These are phyloP conservation scores for Battus philenor DNA, from an alignment of 1,140 invertebrate genomes.

Conservation along the genomic window DNA sequence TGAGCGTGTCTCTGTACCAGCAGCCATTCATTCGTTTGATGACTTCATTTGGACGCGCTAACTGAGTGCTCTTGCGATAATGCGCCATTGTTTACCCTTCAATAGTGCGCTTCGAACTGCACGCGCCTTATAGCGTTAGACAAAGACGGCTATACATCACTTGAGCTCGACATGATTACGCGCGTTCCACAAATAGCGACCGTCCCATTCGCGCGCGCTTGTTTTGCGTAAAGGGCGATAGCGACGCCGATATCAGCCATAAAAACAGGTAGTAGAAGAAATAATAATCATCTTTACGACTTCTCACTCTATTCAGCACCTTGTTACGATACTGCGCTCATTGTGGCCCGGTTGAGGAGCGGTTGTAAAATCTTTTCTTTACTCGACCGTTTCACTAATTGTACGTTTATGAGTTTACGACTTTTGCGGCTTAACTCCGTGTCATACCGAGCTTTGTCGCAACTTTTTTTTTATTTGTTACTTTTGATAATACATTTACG, in stretches of 20 bases:
- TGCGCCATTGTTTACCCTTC: slow-evolving; percentile 74
- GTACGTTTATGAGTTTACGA: slow-evolving; percentile 74
- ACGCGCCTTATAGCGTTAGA: slow-evolving; percentile 59
- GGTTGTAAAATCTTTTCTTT: slow-evolving; percentile 76
- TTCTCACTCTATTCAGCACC: slow-evolving; percentile 78
- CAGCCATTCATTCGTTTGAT: slow-evolving; percentile 71
- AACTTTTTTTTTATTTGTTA: slow-evolving; percentile 35
- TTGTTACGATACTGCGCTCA: slow-evolving; percentile 76
- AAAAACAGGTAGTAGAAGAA: slow-evolving; percentile 77
- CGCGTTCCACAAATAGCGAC: slow-evolving; percentile 37
- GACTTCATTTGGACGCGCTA: slow-evolving; percentile 70
- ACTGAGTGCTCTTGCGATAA: slow-evolving; percentile 64
- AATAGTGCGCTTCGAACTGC: slow-evolving; percentile 63
- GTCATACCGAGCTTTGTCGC: slow-evolving; percentile 55
- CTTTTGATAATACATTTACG: no score
- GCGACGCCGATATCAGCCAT: slow-evolving; percentile 49
- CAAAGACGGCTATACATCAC: slow-evolving; percentile 48
- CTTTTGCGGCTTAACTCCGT: slow-evolving; percentile 67
- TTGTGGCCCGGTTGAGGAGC: slow-evolving; percentile 67
- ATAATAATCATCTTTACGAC: slow-evolving; percentile 78
- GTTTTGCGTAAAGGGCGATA: slow-evolving; percentile 23
- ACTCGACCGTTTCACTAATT: slow-evolving; percentile 73
- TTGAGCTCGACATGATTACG: slow-evolving; percentile 33
- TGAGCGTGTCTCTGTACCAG: slow-evolving; percentile 52
- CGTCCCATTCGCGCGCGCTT: slow-evolving; percentile 42